Base-by-base conservation (phyloP, 1,140 invertebrate species). In the Magallana ariakensis region DNA sequence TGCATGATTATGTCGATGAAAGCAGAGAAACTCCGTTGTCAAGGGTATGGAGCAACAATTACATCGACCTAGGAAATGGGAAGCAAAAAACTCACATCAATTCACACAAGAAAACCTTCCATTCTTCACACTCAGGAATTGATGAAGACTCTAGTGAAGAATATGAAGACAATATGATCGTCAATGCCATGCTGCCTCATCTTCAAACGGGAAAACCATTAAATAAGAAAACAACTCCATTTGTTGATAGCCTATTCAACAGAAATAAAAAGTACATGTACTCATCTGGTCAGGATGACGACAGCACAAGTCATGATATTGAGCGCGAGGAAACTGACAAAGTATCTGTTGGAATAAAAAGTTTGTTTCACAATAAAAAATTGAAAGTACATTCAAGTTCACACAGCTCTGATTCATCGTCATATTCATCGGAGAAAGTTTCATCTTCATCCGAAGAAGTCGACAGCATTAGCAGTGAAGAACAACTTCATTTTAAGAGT, bases 1-100 rank as follows among this genome's bases (percentile, higher is more conserved):
- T 9, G 26, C 7, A 75, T 26, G 66, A 75, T 9, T 75, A 75
- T 75, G 22, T 75, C 33, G 66, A 75, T 75, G 66, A 75, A 26
- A 26, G 19, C 22, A 75, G 33, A 10, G 66, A 33, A 13, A 75
- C 2, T 0, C 22, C 22, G 9, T 75, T 11, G 22, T 1, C 22
- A 75, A 22, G 66, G 10, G 13, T 26, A 75, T 75, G 66, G 66
- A 75, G 26, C 10, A 75, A 10, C 26, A 75, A 75, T 26, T 26
- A 26, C 66, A 5, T 75, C 13, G 22, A 7, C 33, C 9, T 26
- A 75, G 22, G 33, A 13, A 26, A 75, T 33, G 66, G 19, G 22
- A 4, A 11, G 22, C 33, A 46, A 46, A 46, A 46, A 4, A 5
- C 3, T 46, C 33, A 46, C 33, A 46, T 5, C 3, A 46, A 46